Percentiles rank a stretch among this genome's conserved stretches.
Evolutionary conservation across 2,113 vertebrate genomes (phyloP).

Genomic region (Gopherus flavomarginatus): DNA sequence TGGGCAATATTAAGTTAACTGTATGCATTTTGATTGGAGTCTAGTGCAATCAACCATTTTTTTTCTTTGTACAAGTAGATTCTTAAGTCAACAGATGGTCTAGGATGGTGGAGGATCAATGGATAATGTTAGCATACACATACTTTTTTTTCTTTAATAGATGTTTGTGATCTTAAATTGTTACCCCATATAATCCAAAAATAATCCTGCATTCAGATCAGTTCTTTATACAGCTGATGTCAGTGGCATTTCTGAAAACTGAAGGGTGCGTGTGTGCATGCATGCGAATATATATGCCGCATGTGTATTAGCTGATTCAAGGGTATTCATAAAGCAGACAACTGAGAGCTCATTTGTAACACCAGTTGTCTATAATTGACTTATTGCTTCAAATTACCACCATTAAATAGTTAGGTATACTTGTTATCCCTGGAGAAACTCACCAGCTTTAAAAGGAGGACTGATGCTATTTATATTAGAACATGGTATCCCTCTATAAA

Average conservation of each 20-base stretch:
- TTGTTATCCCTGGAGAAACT: background rate
- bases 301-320: background rate
- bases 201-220: background rate
- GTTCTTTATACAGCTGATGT: background rate
- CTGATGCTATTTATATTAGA: background rate
- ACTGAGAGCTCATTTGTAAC: background rate
- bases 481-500: background rate
- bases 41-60: background rate
- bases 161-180: background rate
- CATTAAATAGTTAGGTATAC: slow-evolving; percentile 15
- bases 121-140: background rate
- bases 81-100: background rate
- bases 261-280: background rate
- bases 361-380: slow-evolving; percentile 21
- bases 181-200: background rate
- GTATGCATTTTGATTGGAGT: slow-evolving; percentile 8
- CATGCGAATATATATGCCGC: background rate
- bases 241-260: background rate
- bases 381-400: slow-evolving; percentile 19
- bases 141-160: background rate
- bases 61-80: background rate
- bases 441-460: background rate
- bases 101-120: background rate
- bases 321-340: background rate
- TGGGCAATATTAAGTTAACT: slow-evolving; percentile 7